Percentiles rank a stretch among this genome's conserved stretches.
phyloP scores from a whole-genome alignment of 1,140 invertebrate species.

The Conopomorpha cramerella region DNA sequence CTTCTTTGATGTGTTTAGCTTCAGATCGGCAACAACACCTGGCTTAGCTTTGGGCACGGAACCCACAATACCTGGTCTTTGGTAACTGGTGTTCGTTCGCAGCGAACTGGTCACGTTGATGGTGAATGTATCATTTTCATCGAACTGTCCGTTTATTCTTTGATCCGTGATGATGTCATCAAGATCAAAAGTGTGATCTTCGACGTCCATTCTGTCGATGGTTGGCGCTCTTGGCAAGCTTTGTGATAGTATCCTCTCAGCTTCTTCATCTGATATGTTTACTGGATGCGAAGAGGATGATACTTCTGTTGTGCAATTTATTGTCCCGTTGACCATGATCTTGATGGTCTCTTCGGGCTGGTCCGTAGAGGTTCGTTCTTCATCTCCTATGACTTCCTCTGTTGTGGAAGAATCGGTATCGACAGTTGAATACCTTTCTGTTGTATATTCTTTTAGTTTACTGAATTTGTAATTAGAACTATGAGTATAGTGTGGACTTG shows the following conservation, averaged over 20 bases:
- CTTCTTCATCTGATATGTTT: constrained; percentile 22
- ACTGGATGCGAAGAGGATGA: constrained; percentile 31
- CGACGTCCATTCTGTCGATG: constrained; percentile 16
- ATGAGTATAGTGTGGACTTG: too few species aligned
- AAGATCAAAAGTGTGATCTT: constrained; percentile 27
- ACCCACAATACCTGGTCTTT: constrained; percentile 7
- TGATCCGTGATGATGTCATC: constrained; percentile 45
- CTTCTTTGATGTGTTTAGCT: constrained; percentile 52
- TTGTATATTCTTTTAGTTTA: too few species aligned
- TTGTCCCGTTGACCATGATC: constrained; percentile 44
- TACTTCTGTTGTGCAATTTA: constrained; percentile 43
- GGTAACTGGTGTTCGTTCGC: constrained; percentile 22
- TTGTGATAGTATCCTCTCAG: constrained; percentile 19
- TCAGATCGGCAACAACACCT: constrained; percentile 24
- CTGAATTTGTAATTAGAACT: too few species aligned
- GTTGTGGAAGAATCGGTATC: neutral
- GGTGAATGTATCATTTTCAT: constrained; percentile 35
- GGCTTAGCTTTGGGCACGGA: too few species aligned
- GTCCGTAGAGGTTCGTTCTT: constrained; percentile 13
- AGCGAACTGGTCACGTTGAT: constrained; percentile 48
- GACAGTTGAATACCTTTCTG: too few species aligned
- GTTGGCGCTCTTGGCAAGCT: constrained; percentile 24
- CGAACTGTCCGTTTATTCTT: constrained; percentile 21
- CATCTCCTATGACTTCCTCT: neutral
- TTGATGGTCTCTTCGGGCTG: constrained; percentile 31